phyloP scores from a whole-genome alignment of 2,797 vertebrate genomes.

The Pseudomugil gertrudae region DNA sequence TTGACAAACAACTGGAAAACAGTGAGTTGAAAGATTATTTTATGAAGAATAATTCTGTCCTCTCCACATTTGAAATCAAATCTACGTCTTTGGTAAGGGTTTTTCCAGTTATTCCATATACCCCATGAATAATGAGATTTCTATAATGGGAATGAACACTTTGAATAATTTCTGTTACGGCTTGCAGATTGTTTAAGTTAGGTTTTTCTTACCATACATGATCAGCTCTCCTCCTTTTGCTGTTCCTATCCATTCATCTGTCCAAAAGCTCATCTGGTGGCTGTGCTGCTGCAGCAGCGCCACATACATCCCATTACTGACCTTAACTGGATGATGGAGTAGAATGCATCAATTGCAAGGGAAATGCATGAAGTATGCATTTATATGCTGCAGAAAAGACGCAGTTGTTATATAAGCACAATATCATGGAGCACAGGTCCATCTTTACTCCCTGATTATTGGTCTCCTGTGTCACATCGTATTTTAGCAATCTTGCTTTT shows the following conservation, averaged over 20 bases:
- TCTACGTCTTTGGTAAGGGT: too few relatives aligned
- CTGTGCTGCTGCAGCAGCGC: slow-evolving; percentile 74
- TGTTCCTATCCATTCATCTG: slow-evolving; percentile 8
- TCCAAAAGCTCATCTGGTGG: slow-evolving; percentile 46
- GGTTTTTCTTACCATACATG: slow-evolving; percentile 69
- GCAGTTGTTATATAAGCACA: too few relatives aligned
- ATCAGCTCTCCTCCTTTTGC: slow-evolving; percentile 69
- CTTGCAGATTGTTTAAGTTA: slow-evolving; percentile 73
- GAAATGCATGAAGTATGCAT: too few relatives aligned
- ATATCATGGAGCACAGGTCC: neutral
- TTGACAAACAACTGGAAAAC: too few relatives aligned
- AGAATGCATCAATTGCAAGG: neutral
- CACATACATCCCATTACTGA: slow-evolving; percentile 56
- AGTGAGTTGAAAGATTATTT: too few relatives aligned
- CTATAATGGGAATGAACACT: slow-evolving; percentile 63
- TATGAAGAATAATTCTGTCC: too few relatives aligned
- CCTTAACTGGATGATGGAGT: slow-evolving; percentile 38
- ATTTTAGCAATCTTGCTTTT: too few relatives aligned
- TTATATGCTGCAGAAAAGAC: neutral
- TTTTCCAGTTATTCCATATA: slow-evolving; percentile 70
- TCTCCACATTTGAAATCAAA: too few relatives aligned
- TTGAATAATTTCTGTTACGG: slow-evolving; percentile 61
- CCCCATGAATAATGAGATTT: slow-evolving; percentile 66
- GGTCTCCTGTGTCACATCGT: too few relatives aligned
- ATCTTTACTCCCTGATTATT: neutral